Conservation (phyloP, 2,797 vertebrate genomes). For the Galagoides demidoff region DNA sequence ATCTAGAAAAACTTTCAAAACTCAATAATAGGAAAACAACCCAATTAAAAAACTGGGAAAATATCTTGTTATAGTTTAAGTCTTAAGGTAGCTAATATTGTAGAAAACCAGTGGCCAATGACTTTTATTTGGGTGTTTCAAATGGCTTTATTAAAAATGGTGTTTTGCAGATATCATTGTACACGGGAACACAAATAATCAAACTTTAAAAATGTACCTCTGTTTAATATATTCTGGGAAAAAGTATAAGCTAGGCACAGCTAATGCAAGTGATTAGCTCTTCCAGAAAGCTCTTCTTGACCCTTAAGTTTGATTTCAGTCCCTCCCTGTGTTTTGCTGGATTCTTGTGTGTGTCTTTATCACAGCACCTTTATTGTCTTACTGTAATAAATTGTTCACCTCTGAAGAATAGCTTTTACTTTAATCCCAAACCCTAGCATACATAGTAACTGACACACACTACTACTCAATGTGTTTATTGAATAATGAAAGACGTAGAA, state of each 20-base stretch:
- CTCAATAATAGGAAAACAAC: not conserved
- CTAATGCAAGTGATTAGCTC: not conserved
- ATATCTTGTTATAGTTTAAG: not conserved
- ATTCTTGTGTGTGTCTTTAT: not conserved
- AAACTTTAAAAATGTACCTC: not conserved
- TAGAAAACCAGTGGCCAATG: not conserved
- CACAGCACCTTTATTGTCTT: not conserved
- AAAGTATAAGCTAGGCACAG: not conserved
- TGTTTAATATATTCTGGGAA: not conserved
- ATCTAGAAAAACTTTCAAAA: conserved; percentile 8
- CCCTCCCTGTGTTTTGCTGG: not conserved
- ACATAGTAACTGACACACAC: not conserved
- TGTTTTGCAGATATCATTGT: not conserved
- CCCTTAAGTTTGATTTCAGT: not conserved
- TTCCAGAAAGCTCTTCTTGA: not conserved
- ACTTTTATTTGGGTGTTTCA: not conserved
- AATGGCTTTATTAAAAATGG: conserved; percentile 21
- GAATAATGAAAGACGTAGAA: not conserved
- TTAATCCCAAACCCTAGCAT: not conserved
- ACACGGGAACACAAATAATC: not conserved
- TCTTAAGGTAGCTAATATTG: not conserved
- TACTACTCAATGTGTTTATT: not conserved
- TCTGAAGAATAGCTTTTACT: not conserved
- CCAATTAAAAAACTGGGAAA: not conserved
- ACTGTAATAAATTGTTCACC: not conserved